Evolutionary conservation across 2,888 invertebrate species (phyloP).

Genomic region (Drosophila basisetae): DNA sequence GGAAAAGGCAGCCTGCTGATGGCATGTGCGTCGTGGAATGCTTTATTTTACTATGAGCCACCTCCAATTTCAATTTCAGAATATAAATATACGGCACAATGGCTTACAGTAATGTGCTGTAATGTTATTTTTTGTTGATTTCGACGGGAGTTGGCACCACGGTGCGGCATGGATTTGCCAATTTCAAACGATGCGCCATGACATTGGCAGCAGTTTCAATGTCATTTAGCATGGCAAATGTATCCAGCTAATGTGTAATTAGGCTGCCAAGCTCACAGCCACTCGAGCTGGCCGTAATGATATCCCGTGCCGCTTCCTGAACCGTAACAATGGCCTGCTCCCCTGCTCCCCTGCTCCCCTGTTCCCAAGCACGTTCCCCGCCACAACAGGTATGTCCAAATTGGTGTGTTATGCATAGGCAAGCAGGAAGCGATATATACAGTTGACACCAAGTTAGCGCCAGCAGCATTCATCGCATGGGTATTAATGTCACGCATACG

Average conservation of each 20-base stretch:
- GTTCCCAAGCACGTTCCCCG: neutral
- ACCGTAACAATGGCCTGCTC: slow-evolving; percentile 32
- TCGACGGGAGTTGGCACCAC: neutral
- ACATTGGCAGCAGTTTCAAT: slow-evolving; percentile 47
- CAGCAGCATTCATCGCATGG: slow-evolving; percentile 46
- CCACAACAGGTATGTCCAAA: slow-evolving; percentile 7
- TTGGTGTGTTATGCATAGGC: neutral
- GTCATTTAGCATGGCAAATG: slow-evolving; percentile 45
- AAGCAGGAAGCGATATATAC: neutral
- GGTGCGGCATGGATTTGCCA: slow-evolving; percentile 13
- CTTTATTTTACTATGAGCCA: neutral
- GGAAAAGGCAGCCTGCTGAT: no score
- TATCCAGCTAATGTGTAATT: slow-evolving; percentile 62
- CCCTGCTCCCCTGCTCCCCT: no score
- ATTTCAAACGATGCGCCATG: slow-evolving; percentile 22
- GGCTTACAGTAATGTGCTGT: neutral
- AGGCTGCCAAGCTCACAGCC: slow-evolving; percentile 42
- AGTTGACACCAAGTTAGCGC: neutral
- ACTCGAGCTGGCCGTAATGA: slow-evolving; percentile 53
- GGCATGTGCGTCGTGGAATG: neutral
- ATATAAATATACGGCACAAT: neutral
- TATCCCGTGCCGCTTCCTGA: slow-evolving; percentile 49
- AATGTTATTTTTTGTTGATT: neutral
- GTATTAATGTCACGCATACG: slow-evolving; percentile 66
- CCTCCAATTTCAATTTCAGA: neutral